Percentiles rank a stretch among this genome's conserved stretches.
phyloP scores from a whole-genome alignment of 2,888 invertebrate species.

The Thyatira batis region DNA sequence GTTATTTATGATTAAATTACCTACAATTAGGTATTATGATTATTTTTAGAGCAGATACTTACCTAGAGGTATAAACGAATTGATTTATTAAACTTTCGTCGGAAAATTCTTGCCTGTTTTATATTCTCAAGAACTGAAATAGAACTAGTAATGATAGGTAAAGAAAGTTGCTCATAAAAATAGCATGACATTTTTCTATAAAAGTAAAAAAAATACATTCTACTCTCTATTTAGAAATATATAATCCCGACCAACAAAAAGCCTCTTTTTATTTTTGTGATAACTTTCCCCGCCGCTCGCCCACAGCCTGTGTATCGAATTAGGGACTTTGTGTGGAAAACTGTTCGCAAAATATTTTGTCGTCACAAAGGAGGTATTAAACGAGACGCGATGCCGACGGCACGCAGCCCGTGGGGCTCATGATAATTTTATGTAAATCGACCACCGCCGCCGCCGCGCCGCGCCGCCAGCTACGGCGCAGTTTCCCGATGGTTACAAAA shows the following conservation, averaged over 20 bases:
- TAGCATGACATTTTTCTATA: no score
- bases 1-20: no score
- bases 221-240: neutral
- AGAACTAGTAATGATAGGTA: no score
- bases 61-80: no score
- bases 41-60: no score
- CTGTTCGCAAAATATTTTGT: conserved; percentile 81
- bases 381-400: neutral
- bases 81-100: no score
- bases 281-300: conserved; percentile 42
- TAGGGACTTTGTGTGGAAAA: conserved; percentile 79
- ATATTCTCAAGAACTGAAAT: no score
- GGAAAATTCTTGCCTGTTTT: no score
- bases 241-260: neutral
- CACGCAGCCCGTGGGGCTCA: conserved; percentile 7
- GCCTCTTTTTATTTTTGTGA: conserved; percentile 8
- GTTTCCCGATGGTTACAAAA: conserved; percentile 54
- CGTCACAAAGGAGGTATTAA: conserved; percentile 77
- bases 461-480: conserved; percentile 45
- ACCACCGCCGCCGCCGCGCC: conserved; percentile 34
- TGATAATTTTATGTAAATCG: conserved; percentile 63
- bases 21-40: no score
- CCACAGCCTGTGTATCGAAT: conserved; percentile 63
- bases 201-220: no score
- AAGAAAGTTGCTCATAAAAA: no score